These are phyloP conservation scores for Lottia scabra DNA, from an alignment of 2,888 invertebrate genomes.

Conservation along the genomic window DNA sequence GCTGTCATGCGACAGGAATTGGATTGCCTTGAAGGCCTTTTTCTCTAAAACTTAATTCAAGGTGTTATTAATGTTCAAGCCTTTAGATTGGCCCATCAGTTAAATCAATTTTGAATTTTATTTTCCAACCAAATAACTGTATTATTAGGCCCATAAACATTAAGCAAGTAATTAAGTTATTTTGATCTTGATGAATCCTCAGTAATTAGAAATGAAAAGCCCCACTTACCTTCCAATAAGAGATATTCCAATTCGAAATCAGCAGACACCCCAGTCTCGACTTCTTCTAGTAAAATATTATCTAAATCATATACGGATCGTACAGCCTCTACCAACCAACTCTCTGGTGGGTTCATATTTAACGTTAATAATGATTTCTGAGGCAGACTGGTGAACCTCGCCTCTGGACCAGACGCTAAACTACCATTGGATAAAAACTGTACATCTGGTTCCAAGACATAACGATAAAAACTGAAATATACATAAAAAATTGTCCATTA, in stretches of 20 bases:
- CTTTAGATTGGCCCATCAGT: too few relatives aligned
- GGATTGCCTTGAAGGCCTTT: too few relatives aligned
- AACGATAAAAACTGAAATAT: constrained; percentile 89
- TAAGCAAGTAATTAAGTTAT: too few relatives aligned
- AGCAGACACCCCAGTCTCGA: constrained; percentile 74
- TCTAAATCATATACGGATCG: constrained; percentile 94
- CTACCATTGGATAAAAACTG: constrained; percentile 82
- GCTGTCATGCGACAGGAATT: too few relatives aligned
- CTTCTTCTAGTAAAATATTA: constrained; percentile 94
- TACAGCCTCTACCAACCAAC: constrained; percentile 69
- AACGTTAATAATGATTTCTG: constrained; percentile 92
- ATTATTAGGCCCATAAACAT: too few relatives aligned
- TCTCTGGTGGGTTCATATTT: constrained; percentile 89
- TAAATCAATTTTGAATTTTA: too few relatives aligned
- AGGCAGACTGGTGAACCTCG: constrained; percentile 90
- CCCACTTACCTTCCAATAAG: constrained; percentile 82
- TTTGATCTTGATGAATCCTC: too few relatives aligned
- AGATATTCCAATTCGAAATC: constrained; percentile 96
- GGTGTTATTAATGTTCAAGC: too few relatives aligned
- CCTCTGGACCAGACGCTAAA: constrained; percentile 81
- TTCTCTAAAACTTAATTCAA: too few relatives aligned
- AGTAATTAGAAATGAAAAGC: too few relatives aligned
- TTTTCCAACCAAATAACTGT: too few relatives aligned
- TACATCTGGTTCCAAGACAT: constrained; percentile 90
- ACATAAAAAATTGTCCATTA: constrained; percentile 10